These are phyloP conservation scores for Podarcis muralis DNA, from an alignment of 2,113 vertebrate species.

Conservation along the genomic window DNA sequence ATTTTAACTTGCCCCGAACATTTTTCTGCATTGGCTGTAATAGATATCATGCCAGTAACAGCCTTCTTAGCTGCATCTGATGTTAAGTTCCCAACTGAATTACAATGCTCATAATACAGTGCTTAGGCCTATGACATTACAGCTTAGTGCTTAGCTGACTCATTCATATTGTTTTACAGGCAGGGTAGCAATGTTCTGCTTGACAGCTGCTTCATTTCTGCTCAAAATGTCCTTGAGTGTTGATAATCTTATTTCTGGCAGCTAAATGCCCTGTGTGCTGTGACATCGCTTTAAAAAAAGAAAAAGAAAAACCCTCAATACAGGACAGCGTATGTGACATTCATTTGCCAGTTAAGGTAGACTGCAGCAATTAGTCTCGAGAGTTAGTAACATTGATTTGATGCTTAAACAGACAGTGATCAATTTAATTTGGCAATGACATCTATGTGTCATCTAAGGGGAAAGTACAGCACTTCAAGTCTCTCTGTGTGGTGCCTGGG, in stretches of 20 bases:
- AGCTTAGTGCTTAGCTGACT: conserved; percentile 26
- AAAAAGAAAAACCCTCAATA: not conserved
- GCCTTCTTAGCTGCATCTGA: not conserved
- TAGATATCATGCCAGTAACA: not conserved
- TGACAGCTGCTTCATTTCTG: conserved; percentile 50
- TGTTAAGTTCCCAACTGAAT: not conserved
- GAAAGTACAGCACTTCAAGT: no score
- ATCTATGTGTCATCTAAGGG: not conserved
- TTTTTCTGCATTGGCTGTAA: not conserved
- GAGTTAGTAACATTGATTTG: conserved; percentile 29
- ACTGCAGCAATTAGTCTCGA: conserved; percentile 34
- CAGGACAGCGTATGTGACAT: not conserved
- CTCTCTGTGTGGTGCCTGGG: no score
- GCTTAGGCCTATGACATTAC: conserved; percentile 17
- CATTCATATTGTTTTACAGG: conserved; percentile 38
- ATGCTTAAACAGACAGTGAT: conserved; percentile 45
- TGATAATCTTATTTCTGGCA: conserved; percentile 62
- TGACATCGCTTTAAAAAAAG: not conserved
- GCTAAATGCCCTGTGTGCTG: conserved; percentile 39
- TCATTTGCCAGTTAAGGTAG: conserved; percentile 21
- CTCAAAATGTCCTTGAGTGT: conserved; percentile 51
- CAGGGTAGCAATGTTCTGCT: conserved; percentile 41
- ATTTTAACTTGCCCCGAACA: not conserved
- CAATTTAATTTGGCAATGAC: conserved; percentile 28
- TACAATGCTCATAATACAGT: not conserved